Evolutionary conservation across 2,888 invertebrate genomes (phyloP), one percentile per base, ranked within the genome.

Genomic region (Allolobophora icterica): DNA sequence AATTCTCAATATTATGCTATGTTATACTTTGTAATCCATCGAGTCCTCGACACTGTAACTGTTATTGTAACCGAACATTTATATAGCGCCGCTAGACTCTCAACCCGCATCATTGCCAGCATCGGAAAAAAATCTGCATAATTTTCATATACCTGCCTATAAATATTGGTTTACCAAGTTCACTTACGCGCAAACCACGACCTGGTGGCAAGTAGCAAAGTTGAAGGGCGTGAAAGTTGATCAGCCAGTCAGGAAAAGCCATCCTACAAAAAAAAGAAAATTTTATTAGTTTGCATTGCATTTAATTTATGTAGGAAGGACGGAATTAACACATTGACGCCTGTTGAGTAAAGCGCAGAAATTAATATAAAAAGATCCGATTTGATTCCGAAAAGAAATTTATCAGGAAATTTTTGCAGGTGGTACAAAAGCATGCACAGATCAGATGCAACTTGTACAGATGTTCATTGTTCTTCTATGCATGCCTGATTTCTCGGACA

Each of bases 161-260:
- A 71, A 71, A 21, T 33, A 35, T 30, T 89, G 19, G 38, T 87
- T 35, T 34, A 33, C 19, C 35, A 35, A 13, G 89, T n/a, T 21
- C n/a, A 58, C 91, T 52, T 52, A 91, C 91, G n/a, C 91, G 35
- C n/a, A 91, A 35, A 30, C 30, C 83, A 30, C 45, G 42, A 83
- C 33, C 89, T 24, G 92, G 92, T 33, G 92, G 91, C 45, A 92
- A 58, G 52, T 91, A 90, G 45, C 92, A 92, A 17, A 92, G 34
- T 58, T 92, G 92, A 42, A 92, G 52, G 24, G 34, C 71, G 30
- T 92, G 89, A 58, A 92, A 92, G 58, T 97, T 97, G n/a, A 96
- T 96, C 90, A 97, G 96, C 94, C 98, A 98, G 95, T 99, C 99
- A 89, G 95, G 97, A 95, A 97, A 98, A 0, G 97, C 96, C 97